Base-by-base conservation (phyloP, 2,888 invertebrate species). In the Drosophila testacea region DNA sequence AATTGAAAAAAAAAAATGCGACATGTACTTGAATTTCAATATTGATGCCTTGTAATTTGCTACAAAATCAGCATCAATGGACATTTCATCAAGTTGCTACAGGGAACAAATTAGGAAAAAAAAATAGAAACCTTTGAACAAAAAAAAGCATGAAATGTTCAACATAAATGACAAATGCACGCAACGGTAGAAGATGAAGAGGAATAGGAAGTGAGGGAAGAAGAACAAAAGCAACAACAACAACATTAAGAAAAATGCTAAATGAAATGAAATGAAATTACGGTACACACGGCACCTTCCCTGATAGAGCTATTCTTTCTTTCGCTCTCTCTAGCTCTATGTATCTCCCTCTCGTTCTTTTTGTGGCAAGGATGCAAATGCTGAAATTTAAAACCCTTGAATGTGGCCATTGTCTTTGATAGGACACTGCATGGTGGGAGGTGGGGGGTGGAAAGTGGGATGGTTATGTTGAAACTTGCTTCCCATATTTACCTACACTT, bases 361-460 rank as follows among this genome's bases (percentile, higher is more conserved):
- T 32, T 63, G 63, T 51, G 60, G 56, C 50, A 42, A 60, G 66
- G 67, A 89, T 89, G 89, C 79, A 89, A 89, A 85, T 90, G 74
- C 48, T 90, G 88, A 88, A 88, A 88, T 88, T 88, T 83, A 85
- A 88, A 85, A 89, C 88, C 88, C 90, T 90, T 90, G 89, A 89
- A 89, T 82, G 88, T 72, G 84, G 77, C 81, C 81, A 83, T 83
- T 83, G 87, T 83, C 79, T 83, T 87, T 83, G 84, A 79, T 83
- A 78, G 76, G 61, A 67, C 47, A 66, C 73, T 44, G 48, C 34
- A 52, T 11, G 38, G 9, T 46, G 52, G 9, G 41, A 4, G 13
- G 38, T 9, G 39, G 34, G 27, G 11, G 2, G 7, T 13, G 10
- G 34, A 5, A 4, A 22, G 22, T 22, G 22, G 27, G 22, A 4